Evolutionary conservation across 2,797 vertebrate species (phyloP), one percentile per base, ranked within the genome.

Genomic region (Enoplosus armatus): DNA sequence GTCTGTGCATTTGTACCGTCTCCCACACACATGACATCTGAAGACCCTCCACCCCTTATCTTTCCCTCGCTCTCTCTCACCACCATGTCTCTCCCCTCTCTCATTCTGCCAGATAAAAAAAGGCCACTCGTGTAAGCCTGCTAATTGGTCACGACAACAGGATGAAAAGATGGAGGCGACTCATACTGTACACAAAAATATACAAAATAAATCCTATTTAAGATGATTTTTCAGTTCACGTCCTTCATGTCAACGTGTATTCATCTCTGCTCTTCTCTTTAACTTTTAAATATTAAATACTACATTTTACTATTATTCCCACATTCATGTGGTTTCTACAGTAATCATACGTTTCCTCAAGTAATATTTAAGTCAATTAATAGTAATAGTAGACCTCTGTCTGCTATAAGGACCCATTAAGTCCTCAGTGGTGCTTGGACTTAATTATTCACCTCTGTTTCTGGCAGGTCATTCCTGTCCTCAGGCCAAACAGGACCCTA

Each of bases 1-100:
- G 59, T 76, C 18, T 80, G 59, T 54, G 54, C n/a, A 54, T 83
- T 80, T 73, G 54, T 65, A 59, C 14, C 29, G 51, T 75, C 79
- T 72, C 84, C 82, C 82, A 82, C 84, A 51, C 80, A 77, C 16
- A 68, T 27, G 37, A 48, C 64, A 55, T 54, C n/a, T 77, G 26
- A 68, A 55, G 73, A 81, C 79, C 47, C 14, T 43, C 29, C 54
- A 8, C 47, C 33, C 43, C 43, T 45, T 2, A 6, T 24, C 35
- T 33, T n/a, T 41, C 31, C 9, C 56, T 50, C 22, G 6, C 3
- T 3, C 31, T 16, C 5, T 11, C 12, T 22, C 60, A 20, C 39
- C 26, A 31, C 9, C 33, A 39, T 24, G 26, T 24, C 14, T 10
- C 29, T 14, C 35, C 26, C 8, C 29, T 41, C 18, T 16, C 31